Conservation (phyloP, 2,113 vertebrate species). For the Dissostichus mawsoni region DNA sequence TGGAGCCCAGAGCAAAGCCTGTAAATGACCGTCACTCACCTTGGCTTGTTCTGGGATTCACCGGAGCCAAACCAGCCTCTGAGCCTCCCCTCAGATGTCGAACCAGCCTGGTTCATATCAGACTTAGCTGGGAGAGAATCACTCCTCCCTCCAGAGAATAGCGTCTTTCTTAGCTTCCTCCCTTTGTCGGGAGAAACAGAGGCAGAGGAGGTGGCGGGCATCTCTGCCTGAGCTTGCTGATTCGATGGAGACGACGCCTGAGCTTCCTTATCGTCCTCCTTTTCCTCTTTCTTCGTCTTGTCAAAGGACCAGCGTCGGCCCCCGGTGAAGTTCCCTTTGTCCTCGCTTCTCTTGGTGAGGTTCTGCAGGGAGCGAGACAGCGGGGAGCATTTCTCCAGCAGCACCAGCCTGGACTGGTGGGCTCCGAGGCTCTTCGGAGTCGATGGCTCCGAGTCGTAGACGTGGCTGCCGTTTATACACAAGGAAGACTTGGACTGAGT, state of each 20-base stretch:
- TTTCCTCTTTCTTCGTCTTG: constrained; percentile 82
- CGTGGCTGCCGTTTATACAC: constrained; percentile 96
- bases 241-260: constrained; percentile 49
- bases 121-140: constrained; percentile 83
- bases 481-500: constrained; percentile 89
- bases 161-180: constrained; percentile 83
- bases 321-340: constrained; percentile 70
- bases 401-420: constrained; percentile 74
- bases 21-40: constrained; percentile 84
- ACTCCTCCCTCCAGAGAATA: constrained; percentile 86
- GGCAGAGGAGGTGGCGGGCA: constrained; percentile 44
- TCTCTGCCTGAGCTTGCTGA: constrained; percentile 63
- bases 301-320: constrained; percentile 80
- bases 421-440: constrained; percentile 61
- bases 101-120: constrained; percentile 69
- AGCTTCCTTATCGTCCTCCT: constrained; percentile 75
- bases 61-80: constrained; percentile 90
- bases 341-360: constrained; percentile 80
- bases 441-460: constrained; percentile 87
- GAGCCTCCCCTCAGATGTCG: constrained; percentile 83
- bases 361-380: constrained; percentile 85
- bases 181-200: constrained; percentile 77
- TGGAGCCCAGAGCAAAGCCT: constrained; percentile 10
- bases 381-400: constrained; percentile 82
- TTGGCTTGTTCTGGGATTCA: constrained; percentile 92